Evolutionary conservation across 2,113 vertebrate species (phyloP), one percentile per base, ranked within the genome.

Genomic region (Amia ocellicauda): DNA sequence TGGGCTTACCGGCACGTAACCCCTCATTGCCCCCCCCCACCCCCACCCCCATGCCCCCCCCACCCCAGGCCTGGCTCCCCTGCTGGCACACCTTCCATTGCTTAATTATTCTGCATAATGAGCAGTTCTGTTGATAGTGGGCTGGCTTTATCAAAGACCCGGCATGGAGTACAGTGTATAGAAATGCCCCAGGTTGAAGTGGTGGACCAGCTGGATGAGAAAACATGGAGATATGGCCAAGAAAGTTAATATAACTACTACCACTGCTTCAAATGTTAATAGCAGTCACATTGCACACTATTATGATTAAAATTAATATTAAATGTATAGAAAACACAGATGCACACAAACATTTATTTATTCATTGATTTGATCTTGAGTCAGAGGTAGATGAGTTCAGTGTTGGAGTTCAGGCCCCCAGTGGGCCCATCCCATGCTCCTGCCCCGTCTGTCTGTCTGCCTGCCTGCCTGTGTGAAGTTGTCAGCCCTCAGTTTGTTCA

Each of bases 81-180:
- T 58, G 52, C 62, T 52, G 29, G 43, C 63, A 51, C 20, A 47
- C 50, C 60, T 36, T 40, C 13, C 42, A 47, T 50, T 47, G 43
- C 56, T 62, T 69, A 73, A 73, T 73, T 69, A 59, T 69, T 63
- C 67, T 55, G 63, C 63, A 58, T 69, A 66, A 69, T 53, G 60
- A 72, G 68, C 56, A 62, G 64, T 62, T 61, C 24, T 23, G 49
- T 64, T 45, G 53, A 42, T 63, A 49, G 51, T 40, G 19, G 62
- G 29, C 24, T n/a, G 62, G 49, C 47, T 13, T 52, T 14, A 52
- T 45, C 27, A 9, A 65, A 69, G 50, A 55, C 41, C 49, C 23
- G 63, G 22, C 27, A 31, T 50, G 42, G 59, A 66, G 23, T 63
- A 5, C 20, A 29, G 20, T 52, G 24, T 29, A 8, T 50, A 40